Base-by-base conservation (phyloP, 2,888 invertebrate genomes). In the Nomada fabriciana region DNA sequence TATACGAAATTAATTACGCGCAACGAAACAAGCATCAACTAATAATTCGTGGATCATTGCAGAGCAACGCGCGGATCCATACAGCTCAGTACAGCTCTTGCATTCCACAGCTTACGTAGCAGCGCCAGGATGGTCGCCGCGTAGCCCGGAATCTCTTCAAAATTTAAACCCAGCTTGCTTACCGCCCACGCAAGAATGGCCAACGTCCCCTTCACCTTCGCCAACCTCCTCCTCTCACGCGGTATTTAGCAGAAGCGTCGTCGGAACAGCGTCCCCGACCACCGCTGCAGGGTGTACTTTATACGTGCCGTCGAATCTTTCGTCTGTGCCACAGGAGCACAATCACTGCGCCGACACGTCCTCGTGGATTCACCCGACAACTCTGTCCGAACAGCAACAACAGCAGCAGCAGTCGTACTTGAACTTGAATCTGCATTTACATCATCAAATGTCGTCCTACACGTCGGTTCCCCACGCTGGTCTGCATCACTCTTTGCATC, bases 401-500 rank as follows among this genome's bases (percentile, higher is more conserved):
- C 95, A 95, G 85, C 95, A 95, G 60, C 95, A 95, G 90, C 95
- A 94, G 75, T 94, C 94, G 0, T 94, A 94, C 69, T 86, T 94
- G 29, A 94, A 94, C 80, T 80, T 94, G 18, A 94, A 94, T 75
- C 91, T 94, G 0, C 94, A 94, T 76, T 80, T 94, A 20, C 94
- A 94, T 85, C 94, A 94, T 85, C 94, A 94, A 72, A 93, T 93
- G 84, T 91, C 93, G 0, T 88, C 88, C 0, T 89, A 89, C 59
- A 52, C 80, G 2, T 61, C 89, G n/a, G 89, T 73, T 83, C 88
- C 83, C 53, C 91, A 78, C 67, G 61, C 20, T 96, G 96, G 47
- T 95, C 95, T 50, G 95, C 96, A 91, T 95, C 96, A 25, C 96
- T 96, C 36, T 95, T 95, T 47, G 95, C 96, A 91, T 94, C 96